Evolutionary conservation across 2,888 invertebrate species (phyloP).

Genomic region (Pammene aurita): DNA sequence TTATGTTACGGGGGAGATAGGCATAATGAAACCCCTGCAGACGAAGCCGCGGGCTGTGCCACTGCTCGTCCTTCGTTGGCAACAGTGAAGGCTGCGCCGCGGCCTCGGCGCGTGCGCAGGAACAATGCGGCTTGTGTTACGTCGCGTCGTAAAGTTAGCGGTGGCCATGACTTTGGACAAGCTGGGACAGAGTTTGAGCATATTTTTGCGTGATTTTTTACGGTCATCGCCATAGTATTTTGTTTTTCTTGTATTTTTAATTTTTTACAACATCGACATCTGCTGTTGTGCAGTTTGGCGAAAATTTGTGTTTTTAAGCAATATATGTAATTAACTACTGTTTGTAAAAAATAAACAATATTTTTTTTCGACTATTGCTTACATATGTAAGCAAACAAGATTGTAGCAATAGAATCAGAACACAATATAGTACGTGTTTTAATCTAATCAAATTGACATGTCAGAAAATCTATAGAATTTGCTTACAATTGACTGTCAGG

Average conservation of each 20-base stretch:
- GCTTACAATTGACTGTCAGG: too few species aligned
- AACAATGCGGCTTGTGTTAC: slow-evolving; percentile 59
- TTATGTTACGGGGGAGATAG: not conserved
- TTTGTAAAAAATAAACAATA: too few species aligned
- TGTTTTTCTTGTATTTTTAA: not conserved
- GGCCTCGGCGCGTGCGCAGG: slow-evolving; percentile 47
- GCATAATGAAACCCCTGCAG: not conserved
- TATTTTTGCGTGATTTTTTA: not conserved
- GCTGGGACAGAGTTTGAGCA: not conserved
- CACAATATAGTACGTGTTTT: too few species aligned
- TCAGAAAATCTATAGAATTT: too few species aligned
- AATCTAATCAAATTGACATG: too few species aligned
- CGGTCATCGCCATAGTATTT: not conserved
- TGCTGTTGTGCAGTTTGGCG: too few species aligned
- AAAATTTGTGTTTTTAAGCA: too few species aligned
- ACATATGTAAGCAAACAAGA: too few species aligned
- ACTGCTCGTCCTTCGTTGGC: slow-evolving; percentile 36
- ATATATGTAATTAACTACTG: too few species aligned
- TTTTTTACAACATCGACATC: too few species aligned
- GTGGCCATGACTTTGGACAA: slow-evolving; percentile 1
- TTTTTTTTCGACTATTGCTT: too few species aligned
- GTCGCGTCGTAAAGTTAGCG: slow-evolving; percentile 60
- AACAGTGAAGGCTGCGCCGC: slow-evolving; percentile 43
- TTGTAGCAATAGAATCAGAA: too few species aligned
- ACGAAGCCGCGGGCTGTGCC: not conserved